A percentile compares a stretch with the other conserved stretches of the same genome.
phyloP scores from a whole-genome alignment of 92 coral and sea anemone species.

The Virgularia gustaviana region DNA sequence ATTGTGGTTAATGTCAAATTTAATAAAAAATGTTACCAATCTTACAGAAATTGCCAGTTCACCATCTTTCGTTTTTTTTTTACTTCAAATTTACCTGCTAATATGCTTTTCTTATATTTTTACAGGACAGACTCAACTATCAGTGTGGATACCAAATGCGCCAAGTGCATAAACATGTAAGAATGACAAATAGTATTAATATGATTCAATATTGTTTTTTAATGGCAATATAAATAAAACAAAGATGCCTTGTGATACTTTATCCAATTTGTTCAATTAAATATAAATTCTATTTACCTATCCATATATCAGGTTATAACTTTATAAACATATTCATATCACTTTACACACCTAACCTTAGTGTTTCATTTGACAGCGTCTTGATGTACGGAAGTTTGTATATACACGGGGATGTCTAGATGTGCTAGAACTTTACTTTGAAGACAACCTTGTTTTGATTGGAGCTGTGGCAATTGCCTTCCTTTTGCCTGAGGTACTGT shows the following conservation, averaged over 20 bases:
- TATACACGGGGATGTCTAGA: slow-evolving; percentile 80
- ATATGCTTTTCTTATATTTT: not conserved
- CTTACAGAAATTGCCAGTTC: not conserved
- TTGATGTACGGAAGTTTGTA: slow-evolving; percentile 54
- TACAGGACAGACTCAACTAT: not conserved
- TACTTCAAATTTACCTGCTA: not conserved
- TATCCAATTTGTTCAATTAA: not conserved
- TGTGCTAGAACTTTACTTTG: slow-evolving; percentile 75
- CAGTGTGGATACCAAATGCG: slow-evolving; percentile 30
- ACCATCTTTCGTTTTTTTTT: not conserved
- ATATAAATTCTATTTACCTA: too few relatives aligned
- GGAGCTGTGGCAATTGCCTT: slow-evolving; percentile 94
- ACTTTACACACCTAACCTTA: too few relatives aligned
- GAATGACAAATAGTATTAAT: too few relatives aligned
- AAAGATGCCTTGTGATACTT: not conserved
- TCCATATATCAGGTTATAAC: too few relatives aligned
- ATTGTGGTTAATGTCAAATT: too few relatives aligned
- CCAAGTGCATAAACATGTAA: not conserved
- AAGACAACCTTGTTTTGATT: slow-evolving; percentile 68
- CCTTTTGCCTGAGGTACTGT: slow-evolving; percentile 94
- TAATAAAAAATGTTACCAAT: too few relatives aligned
- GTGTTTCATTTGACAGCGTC: slow-evolving; percentile 33
- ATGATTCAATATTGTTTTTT: too few relatives aligned
- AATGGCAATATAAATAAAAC: too few relatives aligned
- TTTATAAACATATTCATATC: too few relatives aligned